Evolutionary conservation across 2,888 invertebrate genomes (phyloP).

Genomic region (Laspeyria flexula): DNA sequence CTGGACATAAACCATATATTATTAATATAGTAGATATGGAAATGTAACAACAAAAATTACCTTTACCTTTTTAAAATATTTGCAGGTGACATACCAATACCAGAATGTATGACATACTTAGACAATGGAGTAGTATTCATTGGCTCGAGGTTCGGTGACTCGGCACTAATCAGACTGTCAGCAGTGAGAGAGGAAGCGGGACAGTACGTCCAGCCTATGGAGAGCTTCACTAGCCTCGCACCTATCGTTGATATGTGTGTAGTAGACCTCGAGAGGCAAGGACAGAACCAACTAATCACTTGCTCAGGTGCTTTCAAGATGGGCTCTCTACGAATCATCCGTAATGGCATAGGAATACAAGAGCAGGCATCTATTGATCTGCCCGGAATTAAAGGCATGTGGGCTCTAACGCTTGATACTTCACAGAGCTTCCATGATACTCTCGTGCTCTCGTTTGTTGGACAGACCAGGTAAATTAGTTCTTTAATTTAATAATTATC

Average conservation of each 20-base stretch:
- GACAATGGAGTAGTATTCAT: conserved; percentile 99
- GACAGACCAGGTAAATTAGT: conserved; percentile 91
- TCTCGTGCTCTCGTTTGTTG: conserved; percentile 97
- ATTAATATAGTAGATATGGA: too few species aligned
- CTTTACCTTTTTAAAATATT: too few species aligned
- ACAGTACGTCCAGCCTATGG: conserved; percentile 97
- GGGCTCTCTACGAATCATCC: conserved; percentile 97
- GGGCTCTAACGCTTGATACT: conserved; percentile 90
- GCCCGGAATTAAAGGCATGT: conserved; percentile 98
- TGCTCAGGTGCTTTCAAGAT: conserved; percentile 99
- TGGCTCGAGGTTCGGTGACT: conserved; percentile 98
- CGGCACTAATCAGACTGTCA: conserved; percentile 96
- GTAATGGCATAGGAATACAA: conserved; percentile 99
- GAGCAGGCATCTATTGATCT: conserved; percentile 99
- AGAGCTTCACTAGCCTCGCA: conserved; percentile 98
- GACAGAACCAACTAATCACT: conserved; percentile 98
- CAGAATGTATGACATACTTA: conserved; percentile 98
- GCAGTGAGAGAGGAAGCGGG: conserved; percentile 93
- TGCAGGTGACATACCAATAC: conserved; percentile 94
- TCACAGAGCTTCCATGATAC: conserved; percentile 95
- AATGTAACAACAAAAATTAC: too few species aligned
- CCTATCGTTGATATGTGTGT: conserved; percentile 99
- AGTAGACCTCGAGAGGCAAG: conserved; percentile 98
- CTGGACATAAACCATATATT: too few species aligned
- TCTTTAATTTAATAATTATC: neutral